These are phyloP conservation scores for Cyclophora punctaria DNA, from an alignment of 2,888 invertebrate genomes.

Conservation along the genomic window DNA sequence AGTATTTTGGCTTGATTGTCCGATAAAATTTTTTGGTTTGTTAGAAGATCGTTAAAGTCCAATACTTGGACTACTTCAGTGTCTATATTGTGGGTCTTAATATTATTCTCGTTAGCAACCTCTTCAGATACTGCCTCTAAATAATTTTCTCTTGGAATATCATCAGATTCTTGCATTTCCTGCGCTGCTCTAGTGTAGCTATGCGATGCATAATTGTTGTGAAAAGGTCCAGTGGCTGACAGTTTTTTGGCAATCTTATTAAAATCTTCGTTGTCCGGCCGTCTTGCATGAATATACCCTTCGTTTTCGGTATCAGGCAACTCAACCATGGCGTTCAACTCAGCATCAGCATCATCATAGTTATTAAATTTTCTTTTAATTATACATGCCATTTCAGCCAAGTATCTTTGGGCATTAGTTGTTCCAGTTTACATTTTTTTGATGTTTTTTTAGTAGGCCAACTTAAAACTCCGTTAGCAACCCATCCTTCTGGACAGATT, in stretches of 20 bases:
- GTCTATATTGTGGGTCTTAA: neutral
- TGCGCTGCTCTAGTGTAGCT: neutral
- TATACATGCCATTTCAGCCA: neutral
- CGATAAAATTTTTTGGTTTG: neutral
- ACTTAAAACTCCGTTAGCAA: neutral
- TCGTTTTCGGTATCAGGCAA: conserved; percentile 2
- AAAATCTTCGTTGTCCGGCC: conserved; percentile 1
- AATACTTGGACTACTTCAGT: neutral
- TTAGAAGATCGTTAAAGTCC: neutral
- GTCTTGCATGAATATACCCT: conserved; percentile 1
- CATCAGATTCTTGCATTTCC: neutral
- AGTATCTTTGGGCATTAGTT: neutral
- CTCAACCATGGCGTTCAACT: conserved; percentile 1
- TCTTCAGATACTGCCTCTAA: neutral
- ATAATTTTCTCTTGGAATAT: neutral
- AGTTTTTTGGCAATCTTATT: conserved; percentile 1
- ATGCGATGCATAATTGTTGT: neutral
- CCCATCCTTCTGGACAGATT: conserved; percentile 2
- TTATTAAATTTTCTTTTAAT: neutral
- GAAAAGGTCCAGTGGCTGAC: neutral
- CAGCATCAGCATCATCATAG: neutral
- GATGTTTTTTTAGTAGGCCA: neutral
- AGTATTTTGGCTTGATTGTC: conserved; percentile 2
- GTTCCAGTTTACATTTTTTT: neutral
- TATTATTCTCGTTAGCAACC: neutral